Conservation (phyloP, 35 echinoderm and acorn worm genomes). For the Diadema setosum region DNA sequence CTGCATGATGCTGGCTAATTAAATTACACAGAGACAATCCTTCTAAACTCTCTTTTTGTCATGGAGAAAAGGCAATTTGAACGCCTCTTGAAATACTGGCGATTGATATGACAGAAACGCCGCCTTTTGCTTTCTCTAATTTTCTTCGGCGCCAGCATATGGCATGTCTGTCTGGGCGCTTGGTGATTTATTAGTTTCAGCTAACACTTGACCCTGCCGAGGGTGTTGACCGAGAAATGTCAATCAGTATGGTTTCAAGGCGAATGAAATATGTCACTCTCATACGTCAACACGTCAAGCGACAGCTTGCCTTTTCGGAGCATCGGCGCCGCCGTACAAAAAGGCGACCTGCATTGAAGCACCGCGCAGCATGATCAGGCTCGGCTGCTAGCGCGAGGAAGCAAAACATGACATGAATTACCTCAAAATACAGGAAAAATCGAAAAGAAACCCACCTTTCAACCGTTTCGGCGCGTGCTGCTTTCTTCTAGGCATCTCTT, state of each 20-base stretch:
- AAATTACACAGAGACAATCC: constrained; percentile 42
- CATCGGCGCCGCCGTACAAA: constrained; percentile 26
- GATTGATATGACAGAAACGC: constrained; percentile 39
- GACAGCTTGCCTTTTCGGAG: constrained; percentile 21
- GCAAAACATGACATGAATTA: background rate
- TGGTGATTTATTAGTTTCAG: constrained; percentile 63
- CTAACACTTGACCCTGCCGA: constrained; percentile 70
- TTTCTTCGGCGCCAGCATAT: constrained; percentile 65
- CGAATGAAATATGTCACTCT: constrained; percentile 75
- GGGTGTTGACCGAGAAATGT: constrained; percentile 79
- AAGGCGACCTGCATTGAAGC: background rate
- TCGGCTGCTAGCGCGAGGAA: constrained; percentile 1
- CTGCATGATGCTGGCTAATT: constrained; percentile 33
- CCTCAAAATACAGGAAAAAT: constrained; percentile 27
- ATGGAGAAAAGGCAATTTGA: constrained; percentile 37
- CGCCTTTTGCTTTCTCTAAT: constrained; percentile 52
- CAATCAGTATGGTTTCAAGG: constrained; percentile 58
- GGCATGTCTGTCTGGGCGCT: constrained; percentile 41
- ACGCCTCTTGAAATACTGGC: constrained; percentile 34
- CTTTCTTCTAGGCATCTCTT: constrained; percentile 59
- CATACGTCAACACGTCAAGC: constrained; percentile 53
- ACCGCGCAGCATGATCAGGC: background rate
- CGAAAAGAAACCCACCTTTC: constrained; percentile 48
- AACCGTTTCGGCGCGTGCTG: constrained; percentile 62
- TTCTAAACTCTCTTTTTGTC: constrained; percentile 38